Evolutionary conservation across 37 sponge, comb jelly and placozoan species (phyloP).

Genomic region (Bolinopsis microptera): DNA sequence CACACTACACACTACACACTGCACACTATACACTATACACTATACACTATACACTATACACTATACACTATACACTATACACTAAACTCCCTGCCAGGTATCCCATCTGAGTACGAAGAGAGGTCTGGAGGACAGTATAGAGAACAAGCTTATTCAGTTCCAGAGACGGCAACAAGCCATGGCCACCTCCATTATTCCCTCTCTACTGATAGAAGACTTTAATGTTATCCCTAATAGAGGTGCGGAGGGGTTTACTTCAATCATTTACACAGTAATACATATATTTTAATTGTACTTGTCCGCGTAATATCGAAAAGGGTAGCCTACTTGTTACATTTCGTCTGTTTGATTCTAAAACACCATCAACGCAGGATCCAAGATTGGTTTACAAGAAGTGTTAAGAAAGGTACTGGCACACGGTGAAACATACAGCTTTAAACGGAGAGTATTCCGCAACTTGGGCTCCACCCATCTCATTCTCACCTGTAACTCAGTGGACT

Average conservation of each 20-base stretch:
- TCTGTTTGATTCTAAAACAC: too few relatives aligned
- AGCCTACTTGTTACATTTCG: too few relatives aligned
- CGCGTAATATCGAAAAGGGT: too few relatives aligned
- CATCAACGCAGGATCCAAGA: slow-evolving; percentile 31
- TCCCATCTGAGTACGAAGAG: slow-evolving; percentile 22
- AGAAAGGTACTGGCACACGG: slow-evolving; percentile 43
- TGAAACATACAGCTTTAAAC: slow-evolving; percentile 58
- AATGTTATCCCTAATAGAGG: slow-evolving; percentile 60
- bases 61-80: too few relatives aligned
- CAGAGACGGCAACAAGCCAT: slow-evolving; percentile 26
- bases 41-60: too few relatives aligned
- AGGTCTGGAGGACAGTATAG: slow-evolving; percentile 40
- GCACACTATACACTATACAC: too few relatives aligned
- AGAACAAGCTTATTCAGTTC: slow-evolving; percentile 40
- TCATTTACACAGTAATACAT: too few relatives aligned
- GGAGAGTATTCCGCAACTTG: slow-evolving; percentile 42
- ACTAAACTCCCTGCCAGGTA: too few relatives aligned
- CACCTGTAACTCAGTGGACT: slow-evolving; percentile 48
- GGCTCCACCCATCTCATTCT: slow-evolving; percentile 39
- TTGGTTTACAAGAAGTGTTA: slow-evolving; percentile 21
- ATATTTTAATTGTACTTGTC: too few relatives aligned
- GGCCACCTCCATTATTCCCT: background rate
- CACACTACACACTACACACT: too few relatives aligned
- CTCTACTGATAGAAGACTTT: slow-evolving; percentile 47
- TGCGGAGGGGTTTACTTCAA: too few relatives aligned